phyloP scores from a whole-genome alignment of 1,140 invertebrate genomes.

The Andricus grossulariae region DNA sequence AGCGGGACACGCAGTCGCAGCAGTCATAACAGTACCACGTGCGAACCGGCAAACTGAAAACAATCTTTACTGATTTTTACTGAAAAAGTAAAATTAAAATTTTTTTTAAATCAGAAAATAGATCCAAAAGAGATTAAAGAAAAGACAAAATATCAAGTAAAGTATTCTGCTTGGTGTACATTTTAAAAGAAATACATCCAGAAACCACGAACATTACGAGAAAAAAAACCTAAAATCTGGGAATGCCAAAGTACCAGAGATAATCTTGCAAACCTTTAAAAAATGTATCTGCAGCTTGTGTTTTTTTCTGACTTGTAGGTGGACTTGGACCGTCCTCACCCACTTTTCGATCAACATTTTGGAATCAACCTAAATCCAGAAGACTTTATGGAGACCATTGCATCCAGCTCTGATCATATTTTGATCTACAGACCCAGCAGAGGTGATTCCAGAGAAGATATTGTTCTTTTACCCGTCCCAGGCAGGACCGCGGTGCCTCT shows the following conservation, averaged over 20 bases:
- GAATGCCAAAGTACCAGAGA: too few relatives aligned
- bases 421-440: conserved; percentile 44
- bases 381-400: conserved; percentile 40
- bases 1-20: not conserved
- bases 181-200: too few relatives aligned
- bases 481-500: conserved; percentile 59
- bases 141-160: too few relatives aligned
- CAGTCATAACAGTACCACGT: conserved; percentile 22
- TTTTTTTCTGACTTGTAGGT: conserved; percentile 70
- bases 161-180: too few relatives aligned
- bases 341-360: conserved; percentile 57
- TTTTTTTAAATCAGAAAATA: not conserved
- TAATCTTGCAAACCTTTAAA: too few relatives aligned
- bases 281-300: conserved; percentile 71
- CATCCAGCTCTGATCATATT: conserved; percentile 34
- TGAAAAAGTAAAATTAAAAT: not conserved
- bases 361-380: conserved; percentile 42
- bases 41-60: not conserved
- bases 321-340: conserved; percentile 51
- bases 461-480: conserved; percentile 45
- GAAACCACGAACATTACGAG: too few relatives aligned
- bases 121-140: not conserved
- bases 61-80: not conserved
- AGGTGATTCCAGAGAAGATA: conserved; percentile 34
- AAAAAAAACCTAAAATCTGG: too few relatives aligned